These are phyloP conservation scores for Hybognathus amarus DNA, from an alignment of 2,797 vertebrate species.

Conservation along the genomic window DNA sequence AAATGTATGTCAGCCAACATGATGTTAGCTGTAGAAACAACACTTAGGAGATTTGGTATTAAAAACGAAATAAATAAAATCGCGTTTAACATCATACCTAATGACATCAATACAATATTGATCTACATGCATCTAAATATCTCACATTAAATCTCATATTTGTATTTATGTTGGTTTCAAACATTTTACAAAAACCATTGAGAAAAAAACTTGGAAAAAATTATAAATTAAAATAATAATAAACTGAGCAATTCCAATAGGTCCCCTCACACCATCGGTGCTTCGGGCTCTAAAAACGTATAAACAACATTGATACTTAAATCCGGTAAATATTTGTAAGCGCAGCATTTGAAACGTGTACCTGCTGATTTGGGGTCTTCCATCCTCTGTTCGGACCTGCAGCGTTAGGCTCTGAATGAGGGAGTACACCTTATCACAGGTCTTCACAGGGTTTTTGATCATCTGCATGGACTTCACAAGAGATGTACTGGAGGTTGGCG, in stretches of 20 bases:
- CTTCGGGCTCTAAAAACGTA: no score
- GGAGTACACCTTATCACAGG: constrained; percentile 88
- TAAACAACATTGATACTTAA: background rate
- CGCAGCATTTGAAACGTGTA: constrained; percentile 55
- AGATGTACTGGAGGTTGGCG: constrained; percentile 85
- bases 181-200: background rate
- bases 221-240: background rate
- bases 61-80: background rate
- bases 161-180: background rate
- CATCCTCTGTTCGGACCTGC: constrained; percentile 88
- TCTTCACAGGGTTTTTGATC: constrained; percentile 90
- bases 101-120: background rate
- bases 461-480: constrained; percentile 89
- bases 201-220: background rate
- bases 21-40: background rate
- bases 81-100: background rate
- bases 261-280: no score
- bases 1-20: background rate
- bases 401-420: constrained; percentile 88
- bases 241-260: no score
- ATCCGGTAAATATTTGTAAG: background rate
- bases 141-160: background rate
- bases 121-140: background rate
- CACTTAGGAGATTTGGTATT: background rate
- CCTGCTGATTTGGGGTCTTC: constrained; percentile 88